Base-by-base conservation (phyloP, 2,797 vertebrate species). In the Pseudochaenichthys georgianus region DNA sequence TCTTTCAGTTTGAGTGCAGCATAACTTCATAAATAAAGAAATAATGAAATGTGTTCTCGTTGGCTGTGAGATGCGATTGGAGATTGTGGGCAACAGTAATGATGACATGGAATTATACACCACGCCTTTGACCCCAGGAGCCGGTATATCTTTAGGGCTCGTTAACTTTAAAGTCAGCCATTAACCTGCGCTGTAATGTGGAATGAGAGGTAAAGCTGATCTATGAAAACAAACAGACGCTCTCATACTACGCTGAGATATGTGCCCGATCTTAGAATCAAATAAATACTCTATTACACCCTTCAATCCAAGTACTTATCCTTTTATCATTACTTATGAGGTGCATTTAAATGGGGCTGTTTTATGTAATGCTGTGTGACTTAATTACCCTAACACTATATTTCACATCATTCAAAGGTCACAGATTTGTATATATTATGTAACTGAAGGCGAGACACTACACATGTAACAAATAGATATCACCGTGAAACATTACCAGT, bases 111-210 rank as follows among this genome's bases (percentile, higher is more conserved):
- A 93, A 86, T 84, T 79, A 80, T 83, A 89, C 77, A 87, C 88
- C 84, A 73, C 16, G 76, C 66, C 84, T 88, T 87, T 88, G 89
- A 92, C 88, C 81, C 66, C 70, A 47, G 68, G 80, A 87, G 82
- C 87, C 81, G 87, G 89, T 91, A 87, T 91, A 87, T 92, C 84
- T 93, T 89, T 82, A 70, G 70, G 91, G 90, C 83, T 92, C 87
- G 74, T 93, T 94, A 85, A 92, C 94, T 94, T 93, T 92, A 91
- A 92, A 91, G 89, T 90, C 86, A 23, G 57, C 86, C 90, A 83
- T 93, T 94, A 94, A 94, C 92, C 93, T 87, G 78, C 63, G 34
- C 53, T 59, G 81, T 80, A 76, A 84, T 77, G 75, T 73, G 78
- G 62, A 78, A 75, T 58, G 83, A 79, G 76, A 77, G 80, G 83